Evolutionary conservation across 2,888 invertebrate species (phyloP).

Genomic region (Cyrtodaria siliqua): DNA sequence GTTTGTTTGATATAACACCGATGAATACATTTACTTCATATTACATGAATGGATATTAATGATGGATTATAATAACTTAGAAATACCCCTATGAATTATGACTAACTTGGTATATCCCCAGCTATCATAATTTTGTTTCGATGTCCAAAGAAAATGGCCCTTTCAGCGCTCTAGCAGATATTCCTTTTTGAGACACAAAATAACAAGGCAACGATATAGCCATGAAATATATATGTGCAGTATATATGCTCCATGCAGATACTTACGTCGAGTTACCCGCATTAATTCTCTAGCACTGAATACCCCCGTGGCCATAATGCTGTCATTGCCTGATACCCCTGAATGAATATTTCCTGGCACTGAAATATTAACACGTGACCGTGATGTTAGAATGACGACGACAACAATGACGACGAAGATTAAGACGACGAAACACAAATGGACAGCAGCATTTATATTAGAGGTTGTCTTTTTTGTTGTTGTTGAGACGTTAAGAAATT

Average conservation of each 20-base stretch:
- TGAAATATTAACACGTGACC: conserved; percentile 35
- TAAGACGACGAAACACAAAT: not conserved
- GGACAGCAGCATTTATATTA: conserved; percentile 1
- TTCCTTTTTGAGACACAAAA: no score
- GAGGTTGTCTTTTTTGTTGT: no score
- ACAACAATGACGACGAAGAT: not conserved
- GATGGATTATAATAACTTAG: no score
- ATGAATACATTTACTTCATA: no score
- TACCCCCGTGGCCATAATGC: conserved; percentile 99
- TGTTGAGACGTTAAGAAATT: no score
- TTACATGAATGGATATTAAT: no score
- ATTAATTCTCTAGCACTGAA: conserved; percentile 99
- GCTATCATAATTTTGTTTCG: no score
- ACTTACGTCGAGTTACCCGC: conserved; percentile 98
- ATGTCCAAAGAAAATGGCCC: no score
- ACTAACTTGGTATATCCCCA: no score
- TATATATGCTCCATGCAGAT: conserved; percentile 72
- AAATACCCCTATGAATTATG: no score
- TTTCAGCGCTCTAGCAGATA: no score
- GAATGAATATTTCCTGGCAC: conserved; percentile 94
- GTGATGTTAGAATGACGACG: not conserved
- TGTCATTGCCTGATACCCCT: conserved; percentile 99
- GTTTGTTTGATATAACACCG: no score
- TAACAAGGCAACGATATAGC: not conserved
- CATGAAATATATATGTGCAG: conserved; percentile 1